phyloP scores from a whole-genome alignment of 2,113 vertebrate genomes.

The Festucalex cinctus region DNA sequence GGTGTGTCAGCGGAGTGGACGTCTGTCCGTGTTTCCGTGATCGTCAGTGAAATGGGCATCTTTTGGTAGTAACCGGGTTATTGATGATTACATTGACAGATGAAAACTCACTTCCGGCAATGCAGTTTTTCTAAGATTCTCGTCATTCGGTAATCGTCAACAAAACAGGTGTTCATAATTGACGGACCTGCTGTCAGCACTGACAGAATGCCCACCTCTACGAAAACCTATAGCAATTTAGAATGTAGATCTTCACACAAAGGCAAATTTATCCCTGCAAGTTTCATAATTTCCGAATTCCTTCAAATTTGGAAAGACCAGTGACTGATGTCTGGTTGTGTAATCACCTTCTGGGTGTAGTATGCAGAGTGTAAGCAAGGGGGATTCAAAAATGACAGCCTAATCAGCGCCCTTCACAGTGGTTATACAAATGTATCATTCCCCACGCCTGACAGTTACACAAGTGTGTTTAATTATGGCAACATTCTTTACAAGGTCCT shows the following conservation, averaged over 20 bases:
- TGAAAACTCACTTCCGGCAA: no score
- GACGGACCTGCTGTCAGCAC: no score
- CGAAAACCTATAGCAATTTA: neutral
- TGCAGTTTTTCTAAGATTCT: no score
- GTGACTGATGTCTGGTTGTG: neutral
- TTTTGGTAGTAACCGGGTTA: no score
- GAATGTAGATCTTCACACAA: neutral
- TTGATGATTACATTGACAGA: no score
- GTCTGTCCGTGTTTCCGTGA: no score
- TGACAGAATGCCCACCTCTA: no score
- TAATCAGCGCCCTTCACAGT: neutral
- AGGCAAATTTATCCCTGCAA: neutral
- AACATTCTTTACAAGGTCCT: slow-evolving; percentile 4
- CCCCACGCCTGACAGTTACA: neutral
- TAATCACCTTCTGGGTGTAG: neutral
- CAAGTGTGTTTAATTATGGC: neutral
- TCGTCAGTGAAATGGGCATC: no score
- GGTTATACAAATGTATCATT: slow-evolving; percentile 2
- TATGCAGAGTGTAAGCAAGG: neutral
- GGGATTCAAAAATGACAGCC: slow-evolving; percentile 1
- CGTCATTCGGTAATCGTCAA: no score
- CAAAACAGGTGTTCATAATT: no score
- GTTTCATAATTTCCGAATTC: neutral
- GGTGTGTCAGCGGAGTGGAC: no score
- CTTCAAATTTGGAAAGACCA: neutral